Evolutionary conservation across 2,113 vertebrate genomes (phyloP).

Genomic region (Thalassarche chlororhynchos): DNA sequence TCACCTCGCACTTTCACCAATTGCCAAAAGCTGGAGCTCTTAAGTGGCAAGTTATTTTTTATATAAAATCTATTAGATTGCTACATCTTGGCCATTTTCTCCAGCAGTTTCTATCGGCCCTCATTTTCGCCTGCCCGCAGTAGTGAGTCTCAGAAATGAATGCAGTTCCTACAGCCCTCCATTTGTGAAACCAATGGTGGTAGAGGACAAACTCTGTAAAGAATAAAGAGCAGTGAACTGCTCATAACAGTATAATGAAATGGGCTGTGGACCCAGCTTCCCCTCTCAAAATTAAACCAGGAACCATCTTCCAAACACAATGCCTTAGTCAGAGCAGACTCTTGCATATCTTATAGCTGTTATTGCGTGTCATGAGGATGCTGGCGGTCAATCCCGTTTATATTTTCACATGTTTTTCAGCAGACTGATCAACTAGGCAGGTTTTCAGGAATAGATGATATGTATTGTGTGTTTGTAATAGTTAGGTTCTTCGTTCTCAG

Average conservation of each 20-base stretch:
- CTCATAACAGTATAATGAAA: background rate
- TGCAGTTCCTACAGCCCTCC: background rate
- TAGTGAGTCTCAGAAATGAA: background rate
- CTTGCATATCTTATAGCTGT: background rate
- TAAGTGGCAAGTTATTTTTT: background rate
- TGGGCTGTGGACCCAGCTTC: background rate
- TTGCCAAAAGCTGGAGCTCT: background rate
- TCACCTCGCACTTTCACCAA: background rate
- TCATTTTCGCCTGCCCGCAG: background rate
- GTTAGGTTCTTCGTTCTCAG: background rate
- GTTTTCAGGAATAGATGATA: background rate
- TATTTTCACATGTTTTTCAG: background rate
- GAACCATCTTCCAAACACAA: background rate
- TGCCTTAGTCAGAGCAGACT: background rate
- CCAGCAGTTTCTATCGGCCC: background rate
- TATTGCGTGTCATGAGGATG: background rate
- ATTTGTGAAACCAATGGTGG: background rate
- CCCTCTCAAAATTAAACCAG: background rate
- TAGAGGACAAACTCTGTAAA: background rate
- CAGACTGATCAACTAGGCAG: background rate
- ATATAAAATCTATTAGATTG: background rate
- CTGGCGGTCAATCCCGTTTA: rapidly evolving
- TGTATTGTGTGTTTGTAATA: background rate
- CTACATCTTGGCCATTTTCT: background rate
- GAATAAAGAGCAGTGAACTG: background rate